Evolutionary conservation across 92 coral and sea anemone species (phyloP).

Genomic region (Zoanthus sansibaricus): DNA sequence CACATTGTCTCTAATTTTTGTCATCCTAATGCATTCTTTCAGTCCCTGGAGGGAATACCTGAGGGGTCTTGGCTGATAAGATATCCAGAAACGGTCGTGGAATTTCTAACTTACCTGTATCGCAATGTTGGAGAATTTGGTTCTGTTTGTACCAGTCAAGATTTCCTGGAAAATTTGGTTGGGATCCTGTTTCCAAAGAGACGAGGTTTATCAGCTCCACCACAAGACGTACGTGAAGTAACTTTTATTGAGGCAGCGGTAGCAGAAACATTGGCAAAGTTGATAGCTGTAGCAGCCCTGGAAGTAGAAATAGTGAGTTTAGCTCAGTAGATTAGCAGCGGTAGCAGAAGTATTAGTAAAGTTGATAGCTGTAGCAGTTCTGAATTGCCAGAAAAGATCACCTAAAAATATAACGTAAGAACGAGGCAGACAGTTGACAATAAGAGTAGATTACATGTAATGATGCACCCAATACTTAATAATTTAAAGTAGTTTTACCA

Average conservation of each 20-base stretch:
- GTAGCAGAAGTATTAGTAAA: background rate
- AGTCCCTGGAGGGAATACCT: slow-evolving; percentile 80
- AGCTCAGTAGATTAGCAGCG: background rate
- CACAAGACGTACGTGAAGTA: slow-evolving; percentile 70
- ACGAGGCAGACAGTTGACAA: no score
- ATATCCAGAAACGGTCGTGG: slow-evolving; percentile 90
- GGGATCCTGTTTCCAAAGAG: slow-evolving; percentile 87
- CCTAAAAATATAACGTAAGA: no score
- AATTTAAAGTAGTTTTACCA: no score
- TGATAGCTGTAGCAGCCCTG: slow-evolving; percentile 30
- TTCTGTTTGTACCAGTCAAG: slow-evolving; percentile 83
- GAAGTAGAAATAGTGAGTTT: slow-evolving; percentile 35
- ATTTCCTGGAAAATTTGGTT: slow-evolving; percentile 92
- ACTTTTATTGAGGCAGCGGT: slow-evolving; percentile 30
- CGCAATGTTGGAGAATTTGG: slow-evolving; percentile 84
- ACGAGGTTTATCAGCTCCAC: slow-evolving; percentile 56
- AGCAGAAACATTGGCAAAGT: slow-evolving; percentile 32
- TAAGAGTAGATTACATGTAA: no score
- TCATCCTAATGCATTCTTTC: background rate
- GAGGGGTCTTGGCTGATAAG: slow-evolving; percentile 88
- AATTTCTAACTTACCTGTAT: slow-evolving; percentile 87
- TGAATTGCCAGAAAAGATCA: no score
- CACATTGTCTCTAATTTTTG: no score
- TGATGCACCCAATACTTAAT: no score
- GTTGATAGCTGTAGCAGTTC: slow-evolving; percentile 1